Percentiles rank a stretch among this genome's conserved stretches.
Conservation (phyloP, 2,113 vertebrate species). For the Zosterops borbonicus region DNA sequence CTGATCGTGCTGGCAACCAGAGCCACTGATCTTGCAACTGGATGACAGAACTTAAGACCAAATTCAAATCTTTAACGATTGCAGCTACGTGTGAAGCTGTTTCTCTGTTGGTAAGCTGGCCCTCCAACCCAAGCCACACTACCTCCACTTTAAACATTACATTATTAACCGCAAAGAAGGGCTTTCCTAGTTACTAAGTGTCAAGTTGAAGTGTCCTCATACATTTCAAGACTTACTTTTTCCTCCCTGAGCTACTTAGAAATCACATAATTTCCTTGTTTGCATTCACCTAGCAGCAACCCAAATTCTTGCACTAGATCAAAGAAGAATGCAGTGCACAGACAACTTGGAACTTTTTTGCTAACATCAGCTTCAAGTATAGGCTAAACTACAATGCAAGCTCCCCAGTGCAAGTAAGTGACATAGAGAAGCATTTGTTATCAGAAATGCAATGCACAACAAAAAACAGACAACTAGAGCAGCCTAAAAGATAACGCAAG, state of each 20-base stretch:
- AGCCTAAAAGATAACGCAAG: neutral
- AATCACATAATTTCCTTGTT: neutral
- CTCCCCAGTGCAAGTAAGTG: neutral
- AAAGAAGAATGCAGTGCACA: neutral
- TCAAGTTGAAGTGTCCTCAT: neutral
- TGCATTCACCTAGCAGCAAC: neutral
- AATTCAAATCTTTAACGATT: neutral
- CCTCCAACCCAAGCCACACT: neutral
- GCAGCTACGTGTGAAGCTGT: neutral
- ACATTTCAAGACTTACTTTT: neutral
- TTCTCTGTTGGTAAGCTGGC: neutral
- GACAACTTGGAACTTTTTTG: neutral
- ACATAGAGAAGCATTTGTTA: neutral
- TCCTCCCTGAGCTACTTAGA: neutral
- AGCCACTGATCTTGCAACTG: neutral
- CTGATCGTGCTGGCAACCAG: neutral
- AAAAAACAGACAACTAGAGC: neutral
- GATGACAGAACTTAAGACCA: neutral
- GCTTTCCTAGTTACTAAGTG: neutral
- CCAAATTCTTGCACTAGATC: neutral
- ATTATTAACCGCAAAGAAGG: rapidly evolving
- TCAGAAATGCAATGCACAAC: neutral
- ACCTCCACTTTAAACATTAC: neutral
- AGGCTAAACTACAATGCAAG: neutral
- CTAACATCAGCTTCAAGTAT: neutral